Evolutionary conservation across 2,113 vertebrate genomes (phyloP).

Genomic region (Gallinago paraguaiae): DNA sequence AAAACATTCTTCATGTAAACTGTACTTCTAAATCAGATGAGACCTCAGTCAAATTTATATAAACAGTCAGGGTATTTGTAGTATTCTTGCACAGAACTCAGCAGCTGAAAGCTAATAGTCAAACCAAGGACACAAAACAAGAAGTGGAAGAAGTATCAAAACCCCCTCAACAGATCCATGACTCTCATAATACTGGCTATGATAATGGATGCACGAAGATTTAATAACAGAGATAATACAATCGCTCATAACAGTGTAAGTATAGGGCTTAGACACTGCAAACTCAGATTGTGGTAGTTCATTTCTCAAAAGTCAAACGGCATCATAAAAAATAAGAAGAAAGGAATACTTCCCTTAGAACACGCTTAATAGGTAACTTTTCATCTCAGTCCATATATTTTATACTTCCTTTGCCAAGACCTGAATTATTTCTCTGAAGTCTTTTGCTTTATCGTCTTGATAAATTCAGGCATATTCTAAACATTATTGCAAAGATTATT

Average conservation of each 20-base stretch:
- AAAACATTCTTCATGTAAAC: background rate
- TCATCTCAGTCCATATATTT: background rate
- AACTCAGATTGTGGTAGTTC: background rate
- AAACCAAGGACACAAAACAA: background rate
- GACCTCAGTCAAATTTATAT: slow-evolving; percentile 1
- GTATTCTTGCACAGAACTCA: background rate
- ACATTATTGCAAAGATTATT: background rate
- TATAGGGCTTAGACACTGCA: background rate
- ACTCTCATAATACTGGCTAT: background rate
- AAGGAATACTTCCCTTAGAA: background rate
- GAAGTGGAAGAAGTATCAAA: background rate
- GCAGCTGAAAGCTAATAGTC: background rate
- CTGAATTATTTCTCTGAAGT: background rate
- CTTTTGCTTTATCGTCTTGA: background rate
- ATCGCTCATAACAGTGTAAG: background rate
- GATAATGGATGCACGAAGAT: background rate
- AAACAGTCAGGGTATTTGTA: background rate
- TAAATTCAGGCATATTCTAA: background rate
- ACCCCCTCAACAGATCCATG: background rate
- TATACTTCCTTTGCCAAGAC: background rate
- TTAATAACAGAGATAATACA: background rate
- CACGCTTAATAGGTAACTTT: background rate
- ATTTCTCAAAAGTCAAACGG: background rate
- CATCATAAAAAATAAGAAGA: background rate
- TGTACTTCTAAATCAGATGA: background rate